A percentile compares a stretch with the other conserved stretches of the same genome.
These are phyloP conservation scores for Limenitis arthemis DNA, from an alignment of 2,888 invertebrate genomes.

Conservation along the genomic window DNA sequence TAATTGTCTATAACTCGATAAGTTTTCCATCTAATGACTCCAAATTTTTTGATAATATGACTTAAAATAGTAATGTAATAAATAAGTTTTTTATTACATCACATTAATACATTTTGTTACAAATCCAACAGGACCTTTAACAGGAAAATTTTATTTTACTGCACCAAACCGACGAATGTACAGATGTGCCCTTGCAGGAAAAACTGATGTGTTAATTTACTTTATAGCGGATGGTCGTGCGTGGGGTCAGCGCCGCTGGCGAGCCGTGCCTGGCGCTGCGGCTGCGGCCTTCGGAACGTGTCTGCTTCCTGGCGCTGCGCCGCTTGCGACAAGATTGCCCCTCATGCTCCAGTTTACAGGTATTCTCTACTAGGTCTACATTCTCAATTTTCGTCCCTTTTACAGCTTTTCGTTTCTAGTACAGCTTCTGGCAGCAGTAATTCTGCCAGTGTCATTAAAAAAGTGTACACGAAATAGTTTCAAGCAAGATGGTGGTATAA, in stretches of 20 bases:
- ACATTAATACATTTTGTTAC: too few species aligned
- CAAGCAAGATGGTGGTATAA: too few species aligned
- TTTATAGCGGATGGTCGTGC: constrained; percentile 59
- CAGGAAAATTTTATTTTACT: too few species aligned
- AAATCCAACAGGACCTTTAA: too few species aligned
- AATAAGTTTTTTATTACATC: too few species aligned
- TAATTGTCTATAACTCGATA: too few species aligned
- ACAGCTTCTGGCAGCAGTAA: too few species aligned
- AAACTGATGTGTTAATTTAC: background rate
- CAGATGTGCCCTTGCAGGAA: background rate
- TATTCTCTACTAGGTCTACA: constrained; percentile 18
- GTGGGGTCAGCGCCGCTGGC: constrained; percentile 67
- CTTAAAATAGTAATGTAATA: too few species aligned
- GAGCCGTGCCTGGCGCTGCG: constrained; percentile 63
- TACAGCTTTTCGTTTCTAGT: background rate
- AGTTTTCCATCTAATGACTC: too few species aligned
- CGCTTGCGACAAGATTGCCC: constrained; percentile 63
- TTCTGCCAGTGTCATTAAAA: too few species aligned
- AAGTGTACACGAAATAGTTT: too few species aligned
- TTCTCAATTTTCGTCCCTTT: background rate
- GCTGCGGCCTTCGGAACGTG: constrained; percentile 63
- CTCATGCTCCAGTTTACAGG: constrained; percentile 67
- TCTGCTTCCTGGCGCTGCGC: constrained; percentile 69
- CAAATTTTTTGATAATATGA: too few species aligned
- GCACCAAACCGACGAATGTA: background rate